Evolutionary conservation across 1,140 invertebrate genomes (phyloP), one percentile per base, ranked within the genome.

Genomic region (Melanaphis sacchari): DNA sequence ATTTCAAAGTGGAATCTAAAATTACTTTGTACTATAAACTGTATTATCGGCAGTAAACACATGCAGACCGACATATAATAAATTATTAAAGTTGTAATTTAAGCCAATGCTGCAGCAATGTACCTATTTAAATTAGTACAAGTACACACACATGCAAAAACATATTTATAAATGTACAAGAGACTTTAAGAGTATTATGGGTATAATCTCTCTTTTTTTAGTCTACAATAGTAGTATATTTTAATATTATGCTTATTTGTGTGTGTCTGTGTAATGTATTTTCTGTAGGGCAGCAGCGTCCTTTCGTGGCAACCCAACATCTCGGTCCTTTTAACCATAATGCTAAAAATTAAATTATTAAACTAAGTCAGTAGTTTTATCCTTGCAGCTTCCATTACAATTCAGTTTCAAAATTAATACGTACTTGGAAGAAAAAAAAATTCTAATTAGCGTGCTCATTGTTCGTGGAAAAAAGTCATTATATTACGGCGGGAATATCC

Each of bases 31-130:
- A 76, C 59, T n/a, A 85, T 31, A 82, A 24, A 31, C 26, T 87
- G 41, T 49, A 46, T n/a, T n/a, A 31, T 88, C 36, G 18, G 6
- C 4, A 15, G 36, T 5, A 26, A 38, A 66, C 82, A 26, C 38
- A 40, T 22, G 38, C 22, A 9, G 40, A 40, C 40, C 15, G 40
- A 24, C 24, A 21, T 36, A 24, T 81, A 46, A 46, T 81, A 91
- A 81, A 91, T 46, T 81, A 91, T 46, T 81, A 38, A 38, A 46
- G 90, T 91, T 82, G 26, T 91, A 81, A 81, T 76, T 81, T 43
- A 82, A 91, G n/a, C 90, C 66, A n/a, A 87, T 46, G 85, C 40
- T 46, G 85, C 84, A 31, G 26, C 26, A 26, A n/a, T n/a, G 31
- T 76, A n/a, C 59, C 59, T 76, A 76, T 36, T n/a, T 76, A 76